phyloP scores from a whole-genome alignment of 1,140 invertebrate genomes.

The Amphibalanus amphitrite region DNA sequence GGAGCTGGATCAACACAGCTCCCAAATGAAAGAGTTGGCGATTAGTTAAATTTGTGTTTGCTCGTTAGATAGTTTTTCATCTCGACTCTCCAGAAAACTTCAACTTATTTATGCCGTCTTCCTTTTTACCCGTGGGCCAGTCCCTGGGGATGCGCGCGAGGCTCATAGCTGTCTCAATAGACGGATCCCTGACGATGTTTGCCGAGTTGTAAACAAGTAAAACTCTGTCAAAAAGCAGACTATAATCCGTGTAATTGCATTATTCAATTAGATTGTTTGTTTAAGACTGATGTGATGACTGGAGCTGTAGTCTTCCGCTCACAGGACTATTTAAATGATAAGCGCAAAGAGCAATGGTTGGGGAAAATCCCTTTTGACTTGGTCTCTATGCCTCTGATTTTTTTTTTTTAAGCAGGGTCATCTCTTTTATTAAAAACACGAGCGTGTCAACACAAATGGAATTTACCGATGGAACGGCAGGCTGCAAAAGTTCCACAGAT shows the following conservation, averaged over 20 bases:
- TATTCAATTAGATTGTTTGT: too few relatives aligned
- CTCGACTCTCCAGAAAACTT: neutral
- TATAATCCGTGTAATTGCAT: too few relatives aligned
- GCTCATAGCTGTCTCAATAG: too few relatives aligned
- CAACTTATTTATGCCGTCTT: neutral
- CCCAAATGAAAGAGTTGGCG: neutral
- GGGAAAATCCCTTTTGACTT: neutral
- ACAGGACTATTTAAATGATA: too few relatives aligned
- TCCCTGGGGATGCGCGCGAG: too few relatives aligned
- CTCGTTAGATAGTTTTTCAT: conserved; percentile 2
- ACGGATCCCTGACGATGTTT: too few relatives aligned
- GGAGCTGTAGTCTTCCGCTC: too few relatives aligned
- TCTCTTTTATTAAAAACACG: neutral
- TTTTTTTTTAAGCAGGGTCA: neutral
- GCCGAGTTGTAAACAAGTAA: too few relatives aligned
- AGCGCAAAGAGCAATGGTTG: neutral
- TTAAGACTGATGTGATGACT: too few relatives aligned
- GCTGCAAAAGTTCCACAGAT: neutral
- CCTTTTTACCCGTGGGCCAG: neutral
- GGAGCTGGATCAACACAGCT: neutral
- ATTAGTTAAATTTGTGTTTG: neutral
- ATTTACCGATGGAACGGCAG: neutral
- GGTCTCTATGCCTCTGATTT: neutral
- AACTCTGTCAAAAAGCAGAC: too few relatives aligned
- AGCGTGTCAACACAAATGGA: neutral